Base-by-base conservation (phyloP, 2,888 invertebrate species). In the Drosophila aldrichi region DNA sequence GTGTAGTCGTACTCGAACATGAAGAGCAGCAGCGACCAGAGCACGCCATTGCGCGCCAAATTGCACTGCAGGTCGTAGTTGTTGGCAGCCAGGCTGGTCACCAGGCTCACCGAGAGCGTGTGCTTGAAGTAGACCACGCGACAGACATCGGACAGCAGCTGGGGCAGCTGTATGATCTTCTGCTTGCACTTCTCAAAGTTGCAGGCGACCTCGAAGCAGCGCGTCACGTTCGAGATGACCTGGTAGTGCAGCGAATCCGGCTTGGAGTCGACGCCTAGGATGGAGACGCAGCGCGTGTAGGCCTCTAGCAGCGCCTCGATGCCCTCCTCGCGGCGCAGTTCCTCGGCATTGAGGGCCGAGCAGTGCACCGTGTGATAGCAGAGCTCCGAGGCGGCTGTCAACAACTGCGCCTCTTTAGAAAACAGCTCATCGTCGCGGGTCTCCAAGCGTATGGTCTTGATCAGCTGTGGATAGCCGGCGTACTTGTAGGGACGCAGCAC, bases 1-100 rank as follows among this genome's bases (percentile, higher is more conserved):
- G 99, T 99, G 93, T 96, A 99, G 94, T 99, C 99, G 93, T 98
- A 99, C 71, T 96, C 96, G 92, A 99, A 97, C 92, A 97, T 96
- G 83, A 97, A 97, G 0, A 97, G 95, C 43, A 99, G 93, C 58
- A 99, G 93, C 88, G 98, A 98, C 96, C 98, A 99, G 5, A 99
- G 92, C 0, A 97, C 97, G 10, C 99, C 99, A 2, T 96, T 95
- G 74, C 96, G 95, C 14, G 97, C 94, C 36, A 98, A 93, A 90
- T 96, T 96, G 92, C 96, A 95, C 92, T 99, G 98, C 32, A 99
- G 95, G 60, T 93, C 92, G 78, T 96, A 95, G 56, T 96, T 95
- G 91, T 98, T 97, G n/a, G 96, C 95, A 0, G 97, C 96, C 74
- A 99, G 94, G 14, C 97, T 97, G 44, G 96, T 97, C 36, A 97